Conservation (phyloP, 92 coral and sea anemone genomes). For the Actinostola sp. region DNA sequence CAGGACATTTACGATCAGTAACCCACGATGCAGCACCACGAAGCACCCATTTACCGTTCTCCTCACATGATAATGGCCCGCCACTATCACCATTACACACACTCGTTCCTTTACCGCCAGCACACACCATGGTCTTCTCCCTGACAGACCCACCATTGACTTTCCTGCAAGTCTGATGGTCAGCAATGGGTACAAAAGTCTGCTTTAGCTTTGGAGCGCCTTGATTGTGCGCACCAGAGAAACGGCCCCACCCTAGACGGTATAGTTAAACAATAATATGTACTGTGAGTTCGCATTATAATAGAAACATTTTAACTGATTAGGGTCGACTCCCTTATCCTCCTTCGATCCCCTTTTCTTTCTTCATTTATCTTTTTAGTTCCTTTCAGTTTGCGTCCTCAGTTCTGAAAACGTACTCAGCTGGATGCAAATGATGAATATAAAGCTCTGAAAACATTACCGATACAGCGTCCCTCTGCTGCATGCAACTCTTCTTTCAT, state of each 20-base stretch:
- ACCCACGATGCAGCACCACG: conserved; percentile 61
- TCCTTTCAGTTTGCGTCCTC: too few relatives aligned
- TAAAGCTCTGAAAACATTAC: too few relatives aligned
- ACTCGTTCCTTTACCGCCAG: conserved; percentile 48
- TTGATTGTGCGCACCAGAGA: background rate
- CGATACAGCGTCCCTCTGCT: too few relatives aligned
- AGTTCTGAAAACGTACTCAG: too few relatives aligned
- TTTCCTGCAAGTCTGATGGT: conserved; percentile 23
- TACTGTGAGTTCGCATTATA: too few relatives aligned
- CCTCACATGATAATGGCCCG: conserved; percentile 50
- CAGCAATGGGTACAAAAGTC: conserved; percentile 38
- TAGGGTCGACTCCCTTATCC: too few relatives aligned
- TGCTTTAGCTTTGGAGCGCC: conserved; percentile 32
- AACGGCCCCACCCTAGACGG: conserved; percentile 49
- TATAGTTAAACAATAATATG: background rate
- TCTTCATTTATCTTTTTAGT: too few relatives aligned
- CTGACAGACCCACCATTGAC: conserved; percentile 36
- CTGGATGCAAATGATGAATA: too few relatives aligned
- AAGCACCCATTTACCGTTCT: conserved; percentile 55
- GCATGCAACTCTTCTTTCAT: too few relatives aligned
- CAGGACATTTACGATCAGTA: conserved; percentile 29
- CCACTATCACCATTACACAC: conserved; percentile 60
- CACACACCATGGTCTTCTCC: conserved; percentile 44
- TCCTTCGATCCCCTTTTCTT: too few relatives aligned
- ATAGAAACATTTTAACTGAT: too few relatives aligned